Evolutionary conservation across 2,797 vertebrate genomes (phyloP).

Genomic region (Tamandua tetradactyla): DNA sequence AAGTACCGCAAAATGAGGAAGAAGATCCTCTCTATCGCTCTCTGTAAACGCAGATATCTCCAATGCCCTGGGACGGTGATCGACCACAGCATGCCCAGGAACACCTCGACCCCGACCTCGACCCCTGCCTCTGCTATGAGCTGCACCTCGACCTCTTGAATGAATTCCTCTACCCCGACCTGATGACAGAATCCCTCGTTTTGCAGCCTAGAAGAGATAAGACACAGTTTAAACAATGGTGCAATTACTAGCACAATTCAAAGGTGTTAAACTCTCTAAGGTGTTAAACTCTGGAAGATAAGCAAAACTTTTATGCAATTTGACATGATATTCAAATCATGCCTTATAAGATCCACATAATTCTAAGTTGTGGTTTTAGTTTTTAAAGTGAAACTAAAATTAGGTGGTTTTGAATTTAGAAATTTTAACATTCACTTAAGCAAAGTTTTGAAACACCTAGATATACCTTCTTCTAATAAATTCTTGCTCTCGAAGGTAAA

Average conservation of each 20-base stretch:
- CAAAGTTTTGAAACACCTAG: slow-evolving; percentile 32
- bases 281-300: too few species aligned
- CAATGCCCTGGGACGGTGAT: slow-evolving; percentile 94
- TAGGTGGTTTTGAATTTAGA: background rate
- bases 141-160: slow-evolving; percentile 88
- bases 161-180: slow-evolving; percentile 92
- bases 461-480: background rate
- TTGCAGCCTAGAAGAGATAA: slow-evolving; percentile 90
- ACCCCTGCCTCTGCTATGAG: slow-evolving; percentile 89
- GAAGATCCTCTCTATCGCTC: slow-evolving; percentile 92
- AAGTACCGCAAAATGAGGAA: slow-evolving; percentile 99
- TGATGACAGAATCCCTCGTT: slow-evolving; percentile 93
- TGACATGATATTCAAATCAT: slow-evolving; percentile 33
- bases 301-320: background rate
- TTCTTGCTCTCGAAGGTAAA: background rate
- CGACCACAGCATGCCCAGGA: slow-evolving; percentile 92
- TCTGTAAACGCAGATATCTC: slow-evolving; percentile 94
- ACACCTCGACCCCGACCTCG: slow-evolving; percentile 91
- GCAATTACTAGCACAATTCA: background rate
- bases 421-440: slow-evolving; percentile 22
- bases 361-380: background rate
- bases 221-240: slow-evolving; percentile 15
- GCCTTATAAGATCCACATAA: background rate
- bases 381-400: slow-evolving; percentile 39
- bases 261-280: background rate